A percentile compares a stretch with the other conserved stretches of the same genome.
These are phyloP conservation scores for Sinopyrophorus schimmeli DNA, from an alignment of 2,888 invertebrate species.

Conservation along the genomic window DNA sequence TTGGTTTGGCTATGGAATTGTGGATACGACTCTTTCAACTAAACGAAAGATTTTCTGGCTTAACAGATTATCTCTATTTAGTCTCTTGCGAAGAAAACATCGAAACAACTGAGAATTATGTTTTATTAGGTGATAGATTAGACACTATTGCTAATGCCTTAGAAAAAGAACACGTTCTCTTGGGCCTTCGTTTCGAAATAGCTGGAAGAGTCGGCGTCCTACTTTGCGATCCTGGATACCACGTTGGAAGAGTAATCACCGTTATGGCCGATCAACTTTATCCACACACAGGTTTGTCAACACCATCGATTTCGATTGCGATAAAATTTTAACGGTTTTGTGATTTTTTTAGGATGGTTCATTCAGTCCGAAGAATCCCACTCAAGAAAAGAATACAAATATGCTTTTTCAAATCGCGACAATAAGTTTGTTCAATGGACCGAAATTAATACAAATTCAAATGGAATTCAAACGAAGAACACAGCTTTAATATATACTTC, in stretches of 20 bases:
- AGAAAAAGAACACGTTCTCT: constrained; percentile 88
- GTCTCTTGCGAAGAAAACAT: constrained; percentile 89
- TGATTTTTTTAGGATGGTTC: constrained; percentile 70
- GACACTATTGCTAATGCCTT: constrained; percentile 62
- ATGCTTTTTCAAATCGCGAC: constrained; percentile 70
- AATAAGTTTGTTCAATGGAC: constrained; percentile 83
- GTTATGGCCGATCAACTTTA: constrained; percentile 83
- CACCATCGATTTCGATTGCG: not conserved
- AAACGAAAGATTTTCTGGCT: constrained; percentile 68
- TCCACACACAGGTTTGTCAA: constrained; percentile 76
- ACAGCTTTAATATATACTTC: constrained; percentile 79
- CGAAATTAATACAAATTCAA: constrained; percentile 73
- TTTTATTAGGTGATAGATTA: constrained; percentile 62
- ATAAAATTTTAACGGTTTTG: not conserved
- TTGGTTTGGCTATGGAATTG: constrained; percentile 83
- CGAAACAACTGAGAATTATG: constrained; percentile 63
- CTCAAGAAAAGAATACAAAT: constrained; percentile 82
- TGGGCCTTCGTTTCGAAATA: constrained; percentile 73
- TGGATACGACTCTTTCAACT: constrained; percentile 66
- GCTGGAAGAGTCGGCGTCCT: constrained; percentile 75
- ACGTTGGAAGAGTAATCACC: constrained; percentile 82
- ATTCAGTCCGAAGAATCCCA: constrained; percentile 76
- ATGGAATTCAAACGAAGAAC: constrained; percentile 55
- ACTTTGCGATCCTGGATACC: constrained; percentile 90
- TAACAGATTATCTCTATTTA: constrained; percentile 69